Percentiles rank a stretch among this genome's conserved stretches.
These are phyloP conservation scores for Tribolium castaneum DNA, from an alignment of 1,140 invertebrate genomes.

Conservation along the genomic window DNA sequence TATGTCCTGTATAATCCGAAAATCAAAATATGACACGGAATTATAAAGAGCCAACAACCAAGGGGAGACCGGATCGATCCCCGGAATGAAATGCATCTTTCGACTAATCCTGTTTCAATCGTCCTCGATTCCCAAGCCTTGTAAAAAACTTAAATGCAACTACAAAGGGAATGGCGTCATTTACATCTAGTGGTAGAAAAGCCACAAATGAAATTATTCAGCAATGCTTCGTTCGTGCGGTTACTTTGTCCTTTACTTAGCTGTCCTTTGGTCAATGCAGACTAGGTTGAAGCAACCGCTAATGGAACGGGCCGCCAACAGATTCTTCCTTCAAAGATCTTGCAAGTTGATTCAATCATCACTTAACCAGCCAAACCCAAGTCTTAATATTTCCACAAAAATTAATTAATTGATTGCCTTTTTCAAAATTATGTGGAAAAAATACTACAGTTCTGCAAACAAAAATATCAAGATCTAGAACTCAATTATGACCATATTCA, in stretches of 20 bases:
- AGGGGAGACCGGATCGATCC: conserved; percentile 7
- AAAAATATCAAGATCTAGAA: too few relatives aligned
- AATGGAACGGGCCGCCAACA: conserved; percentile 34
- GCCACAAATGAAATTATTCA: conserved; percentile 42
- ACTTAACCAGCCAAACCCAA: not conserved
- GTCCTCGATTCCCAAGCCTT: not conserved
- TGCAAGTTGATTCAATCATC: not conserved
- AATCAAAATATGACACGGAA: conserved; percentile 17
- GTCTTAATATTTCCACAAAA: too few relatives aligned
- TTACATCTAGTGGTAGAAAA: conserved; percentile 33
- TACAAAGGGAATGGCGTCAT: conserved; percentile 32
- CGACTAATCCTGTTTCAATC: conserved; percentile 12
- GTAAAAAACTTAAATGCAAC: conserved; percentile 36
- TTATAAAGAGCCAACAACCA: conserved; percentile 13
- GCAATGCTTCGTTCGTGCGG: conserved; percentile 35
- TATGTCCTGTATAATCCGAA: conserved; percentile 10
- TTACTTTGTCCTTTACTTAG: conserved; percentile 43
- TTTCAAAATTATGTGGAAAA: too few relatives aligned
- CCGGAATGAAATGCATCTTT: not conserved
- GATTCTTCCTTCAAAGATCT: conserved; percentile 13
- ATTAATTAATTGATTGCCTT: too few relatives aligned
- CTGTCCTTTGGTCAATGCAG: conserved; percentile 31
- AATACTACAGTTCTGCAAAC: too few relatives aligned
- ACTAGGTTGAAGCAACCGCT: conserved; percentile 39
- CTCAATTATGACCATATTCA: too few relatives aligned